A percentile compares a stretch with the other conserved stretches of the same genome.
Evolutionary conservation across 2,797 vertebrate species (phyloP).

Genomic region (Cynopterus sphinx): DNA sequence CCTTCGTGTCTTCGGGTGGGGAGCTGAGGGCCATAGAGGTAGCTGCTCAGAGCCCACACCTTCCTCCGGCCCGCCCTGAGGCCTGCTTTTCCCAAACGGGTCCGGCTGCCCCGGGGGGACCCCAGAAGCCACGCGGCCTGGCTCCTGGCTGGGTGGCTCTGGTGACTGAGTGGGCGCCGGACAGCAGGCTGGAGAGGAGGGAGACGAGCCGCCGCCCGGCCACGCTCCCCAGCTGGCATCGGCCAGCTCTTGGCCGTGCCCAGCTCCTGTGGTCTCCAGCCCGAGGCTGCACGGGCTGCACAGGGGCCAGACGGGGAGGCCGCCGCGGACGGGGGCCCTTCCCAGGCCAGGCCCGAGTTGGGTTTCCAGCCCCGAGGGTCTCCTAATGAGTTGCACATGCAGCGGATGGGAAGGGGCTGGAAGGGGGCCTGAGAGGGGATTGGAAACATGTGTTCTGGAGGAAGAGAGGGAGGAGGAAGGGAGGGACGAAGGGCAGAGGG

Average conservation of each 20-base stretch:
- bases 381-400: conserved; percentile 77
- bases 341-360: conserved; percentile 40
- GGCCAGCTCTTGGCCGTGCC: neutral
- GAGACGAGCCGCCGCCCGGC: neutral
- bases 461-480: neutral
- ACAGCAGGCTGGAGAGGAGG: neutral
- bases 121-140: neutral
- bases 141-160: neutral
- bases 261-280: neutral
- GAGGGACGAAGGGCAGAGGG: neutral
- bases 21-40: neutral
- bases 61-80: neutral
- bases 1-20: neutral
- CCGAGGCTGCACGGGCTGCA: neutral
- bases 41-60: neutral
- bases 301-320: neutral
- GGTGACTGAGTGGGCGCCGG: fast-evolving
- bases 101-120: neutral
- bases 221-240: too few species aligned
- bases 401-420: conserved; percentile 57
- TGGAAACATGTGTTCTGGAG: conserved; percentile 72
- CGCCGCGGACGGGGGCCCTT: neutral
- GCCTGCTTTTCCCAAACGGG: neutral
- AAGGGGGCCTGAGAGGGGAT: conserved; percentile 46
- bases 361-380: conserved; percentile 69